phyloP scores from a whole-genome alignment of 2,797 vertebrate genomes.

The Hippopotamyrus pictus region DNA sequence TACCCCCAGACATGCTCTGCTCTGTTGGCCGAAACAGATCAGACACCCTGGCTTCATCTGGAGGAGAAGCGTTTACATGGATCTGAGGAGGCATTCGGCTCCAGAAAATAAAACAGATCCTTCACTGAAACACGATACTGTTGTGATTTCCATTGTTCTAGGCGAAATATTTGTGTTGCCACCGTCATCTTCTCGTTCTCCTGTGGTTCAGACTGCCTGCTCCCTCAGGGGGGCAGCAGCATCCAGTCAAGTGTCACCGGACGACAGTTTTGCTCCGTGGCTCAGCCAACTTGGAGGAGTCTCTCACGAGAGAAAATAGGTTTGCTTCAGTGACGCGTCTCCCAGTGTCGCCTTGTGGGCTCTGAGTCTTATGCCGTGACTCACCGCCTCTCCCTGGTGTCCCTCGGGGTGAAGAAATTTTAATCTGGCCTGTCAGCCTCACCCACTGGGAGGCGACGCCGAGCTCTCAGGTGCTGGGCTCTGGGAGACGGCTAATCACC shows the following conservation, averaged over 20 bases:
- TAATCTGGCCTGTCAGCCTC: neutral
- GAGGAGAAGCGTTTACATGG: neutral
- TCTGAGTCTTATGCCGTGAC: neutral
- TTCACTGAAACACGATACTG: neutral
- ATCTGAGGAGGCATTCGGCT: neutral
- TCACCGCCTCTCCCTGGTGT: neutral
- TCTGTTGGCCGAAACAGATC: neutral
- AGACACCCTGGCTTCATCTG: neutral
- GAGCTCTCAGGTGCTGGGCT: neutral
- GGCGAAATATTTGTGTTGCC: neutral
- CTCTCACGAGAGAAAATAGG: neutral
- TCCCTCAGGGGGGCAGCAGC: neutral
- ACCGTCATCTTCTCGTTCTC: neutral
- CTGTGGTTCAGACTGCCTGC: neutral
- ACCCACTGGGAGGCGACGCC: neutral
- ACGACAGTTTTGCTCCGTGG: neutral
- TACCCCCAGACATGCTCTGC: neutral
- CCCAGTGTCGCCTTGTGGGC: neutral
- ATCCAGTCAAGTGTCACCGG: neutral
- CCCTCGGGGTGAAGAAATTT: neutral
- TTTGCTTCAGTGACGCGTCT: neutral
- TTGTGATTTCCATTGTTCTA: neutral
- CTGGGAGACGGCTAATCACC: neutral
- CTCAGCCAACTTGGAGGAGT: neutral
- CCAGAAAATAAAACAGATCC: neutral